Conservation (phyloP, 2,888 invertebrate species). For the Synergus laeviventris region DNA sequence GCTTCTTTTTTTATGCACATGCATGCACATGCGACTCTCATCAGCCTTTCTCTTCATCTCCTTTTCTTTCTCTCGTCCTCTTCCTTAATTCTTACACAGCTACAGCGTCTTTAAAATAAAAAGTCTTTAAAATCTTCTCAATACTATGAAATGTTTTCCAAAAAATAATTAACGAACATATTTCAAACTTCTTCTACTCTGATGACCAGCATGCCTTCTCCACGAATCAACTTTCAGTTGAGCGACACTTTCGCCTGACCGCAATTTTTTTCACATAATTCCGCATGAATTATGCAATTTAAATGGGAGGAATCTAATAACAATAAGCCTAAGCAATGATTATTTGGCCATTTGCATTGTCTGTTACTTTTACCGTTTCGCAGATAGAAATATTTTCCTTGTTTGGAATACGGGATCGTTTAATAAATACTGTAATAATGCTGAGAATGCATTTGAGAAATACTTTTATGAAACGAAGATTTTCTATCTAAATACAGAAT, state of each 20-base stretch:
- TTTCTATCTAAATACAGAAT: no score
- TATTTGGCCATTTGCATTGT: conserved; percentile 10
- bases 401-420: background rate
- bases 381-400: background rate
- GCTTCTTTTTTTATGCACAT: background rate
- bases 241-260: conserved; percentile 26
- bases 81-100: no score
- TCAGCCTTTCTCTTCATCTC: conserved; percentile 31
- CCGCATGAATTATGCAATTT: conserved; percentile 20
- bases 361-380: conserved; percentile 6
- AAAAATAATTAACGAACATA: no score
- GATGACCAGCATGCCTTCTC: background rate
- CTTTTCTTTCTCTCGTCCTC: background rate
- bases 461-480: no score
- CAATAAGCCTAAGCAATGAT: background rate
- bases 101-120: no score
- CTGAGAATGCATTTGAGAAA: no score
- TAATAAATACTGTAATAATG: no score
- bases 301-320: background rate
- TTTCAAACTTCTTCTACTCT: background rate
- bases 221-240: background rate
- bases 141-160: background rate
- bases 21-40: background rate
- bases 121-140: background rate
- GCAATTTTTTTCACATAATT: conserved; percentile 2